Base-by-base conservation (phyloP, 2,888 invertebrate species). In the Coleophora flavipennella region DNA sequence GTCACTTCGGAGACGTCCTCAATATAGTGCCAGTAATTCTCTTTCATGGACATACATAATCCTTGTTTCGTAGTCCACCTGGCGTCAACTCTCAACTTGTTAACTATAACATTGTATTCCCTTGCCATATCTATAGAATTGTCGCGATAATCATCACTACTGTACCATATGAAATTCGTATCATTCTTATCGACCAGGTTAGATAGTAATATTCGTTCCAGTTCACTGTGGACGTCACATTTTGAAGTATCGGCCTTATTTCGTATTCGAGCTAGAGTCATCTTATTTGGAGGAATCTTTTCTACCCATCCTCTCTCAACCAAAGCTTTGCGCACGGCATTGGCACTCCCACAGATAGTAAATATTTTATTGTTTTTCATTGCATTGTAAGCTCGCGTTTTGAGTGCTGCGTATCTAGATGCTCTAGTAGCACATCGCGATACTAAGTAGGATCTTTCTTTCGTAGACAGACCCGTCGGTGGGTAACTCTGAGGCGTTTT, bases 271-370 rank as follows among this genome's bases (percentile, higher is more conserved):
- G 57, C 42, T 27, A 83, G 49, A 49, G 75, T 81, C 76, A 83
- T 80, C 48, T 57, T 59, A 36, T 60, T 61, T 1, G 60, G 44
- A 7, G 87, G 72, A 26, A 89, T 62, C 68, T 92, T 93, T 67
- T 93, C 92, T 2, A 93, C 72, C 93, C 93, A 93, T 0, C 92
- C 92, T 28, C 83, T 76, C 33, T 86, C 84, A 33, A 87, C 50
- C 41, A 93, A 69, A 0, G 91, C 89, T 48, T 77, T 80, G 34
- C 89, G 73, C 8, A 91, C 70, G 2, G 85, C 71, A 14, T 68
- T 70, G 49, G 79, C 88, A 33, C 55, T 59, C 3, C 90, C 90
- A 36, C 78, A 73, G 13, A 90, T 66, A 1, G 85, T 75, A 60
- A 88, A 89, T 47, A 87, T 86, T 67, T 87, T 88, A 40, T 67